phyloP scores from a whole-genome alignment of 2,797 vertebrate genomes.

The Dendrocincla fuliginosa region DNA sequence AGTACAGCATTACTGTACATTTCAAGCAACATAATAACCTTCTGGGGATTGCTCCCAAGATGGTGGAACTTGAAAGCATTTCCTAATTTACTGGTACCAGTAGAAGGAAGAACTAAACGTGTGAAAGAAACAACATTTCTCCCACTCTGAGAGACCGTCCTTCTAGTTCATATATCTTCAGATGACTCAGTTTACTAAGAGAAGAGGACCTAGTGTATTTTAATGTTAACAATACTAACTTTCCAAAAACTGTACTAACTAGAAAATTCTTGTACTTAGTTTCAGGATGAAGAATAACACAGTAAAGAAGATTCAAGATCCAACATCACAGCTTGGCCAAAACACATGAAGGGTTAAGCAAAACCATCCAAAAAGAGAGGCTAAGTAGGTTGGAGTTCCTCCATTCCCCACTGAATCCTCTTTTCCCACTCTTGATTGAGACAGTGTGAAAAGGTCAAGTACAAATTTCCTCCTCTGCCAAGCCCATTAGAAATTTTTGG shows the following conservation, averaged over 20 bases:
- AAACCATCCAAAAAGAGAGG: neutral
- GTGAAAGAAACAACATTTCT: neutral
- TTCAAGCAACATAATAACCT: neutral
- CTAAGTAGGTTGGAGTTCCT: neutral
- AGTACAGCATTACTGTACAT: neutral
- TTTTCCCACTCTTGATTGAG: neutral
- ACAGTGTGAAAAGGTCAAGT: neutral
- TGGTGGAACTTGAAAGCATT: neutral
- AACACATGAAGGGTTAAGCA: neutral
- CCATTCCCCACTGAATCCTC: neutral
- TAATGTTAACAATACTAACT: neutral
- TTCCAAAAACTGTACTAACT: neutral
- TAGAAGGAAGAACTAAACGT: neutral
- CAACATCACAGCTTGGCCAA: neutral
- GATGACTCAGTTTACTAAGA: neutral
- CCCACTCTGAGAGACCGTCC: neutral
- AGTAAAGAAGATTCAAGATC: neutral
- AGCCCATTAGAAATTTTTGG: neutral
- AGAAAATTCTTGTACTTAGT: neutral
- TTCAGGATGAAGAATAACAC: neutral
- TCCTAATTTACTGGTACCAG: neutral
- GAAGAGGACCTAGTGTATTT: neutral
- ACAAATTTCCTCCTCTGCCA: neutral
- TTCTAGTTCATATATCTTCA: neutral
- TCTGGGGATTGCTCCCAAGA: neutral